Conservation (phyloP, 2,888 invertebrate genomes). For the Odontothrips loti region DNA sequence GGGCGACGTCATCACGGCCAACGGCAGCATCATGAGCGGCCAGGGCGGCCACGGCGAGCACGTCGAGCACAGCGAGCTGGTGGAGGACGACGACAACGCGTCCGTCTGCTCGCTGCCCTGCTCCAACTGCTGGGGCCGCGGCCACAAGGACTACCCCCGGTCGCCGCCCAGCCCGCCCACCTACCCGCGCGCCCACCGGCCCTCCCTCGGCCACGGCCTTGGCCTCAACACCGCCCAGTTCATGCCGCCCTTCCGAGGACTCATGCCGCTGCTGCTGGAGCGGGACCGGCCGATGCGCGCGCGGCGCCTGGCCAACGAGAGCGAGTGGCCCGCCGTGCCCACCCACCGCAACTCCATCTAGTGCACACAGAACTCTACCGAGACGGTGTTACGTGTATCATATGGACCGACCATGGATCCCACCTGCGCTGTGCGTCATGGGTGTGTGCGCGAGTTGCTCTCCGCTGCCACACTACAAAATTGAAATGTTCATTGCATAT, state of each 20-base stretch:
- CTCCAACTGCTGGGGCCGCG: not conserved
- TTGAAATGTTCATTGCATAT: too few relatives aligned
- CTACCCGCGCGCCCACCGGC: not conserved
- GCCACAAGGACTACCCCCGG: not conserved
- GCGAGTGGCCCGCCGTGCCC: slow-evolving; percentile 5
- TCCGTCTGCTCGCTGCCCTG: slow-evolving; percentile 18
- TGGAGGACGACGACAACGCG: slow-evolving; percentile 2
- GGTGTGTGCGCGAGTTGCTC: not conserved
- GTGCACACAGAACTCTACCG: too few relatives aligned
- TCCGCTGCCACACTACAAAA: too few relatives aligned
- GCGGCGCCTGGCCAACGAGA: not conserved
- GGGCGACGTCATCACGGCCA: slow-evolving; percentile 94
- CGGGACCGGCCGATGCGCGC: slow-evolving; percentile 16
- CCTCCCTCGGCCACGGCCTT: not conserved
- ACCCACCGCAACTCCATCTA: slow-evolving; percentile 24
- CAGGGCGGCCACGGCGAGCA: slow-evolving; percentile 43
- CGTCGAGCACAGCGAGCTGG: slow-evolving; percentile 15
- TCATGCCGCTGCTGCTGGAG: slow-evolving; percentile 10
- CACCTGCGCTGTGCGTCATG: not conserved
- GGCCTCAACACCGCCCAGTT: not conserved
- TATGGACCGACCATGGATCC: too few relatives aligned
- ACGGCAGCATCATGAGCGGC: slow-evolving; percentile 82
- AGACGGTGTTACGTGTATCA: too few relatives aligned
- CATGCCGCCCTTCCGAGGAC: not conserved
- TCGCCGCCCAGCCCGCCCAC: slow-evolving; percentile 19